Conservation (phyloP, 1,140 invertebrate genomes). For the Magallana angulata region DNA sequence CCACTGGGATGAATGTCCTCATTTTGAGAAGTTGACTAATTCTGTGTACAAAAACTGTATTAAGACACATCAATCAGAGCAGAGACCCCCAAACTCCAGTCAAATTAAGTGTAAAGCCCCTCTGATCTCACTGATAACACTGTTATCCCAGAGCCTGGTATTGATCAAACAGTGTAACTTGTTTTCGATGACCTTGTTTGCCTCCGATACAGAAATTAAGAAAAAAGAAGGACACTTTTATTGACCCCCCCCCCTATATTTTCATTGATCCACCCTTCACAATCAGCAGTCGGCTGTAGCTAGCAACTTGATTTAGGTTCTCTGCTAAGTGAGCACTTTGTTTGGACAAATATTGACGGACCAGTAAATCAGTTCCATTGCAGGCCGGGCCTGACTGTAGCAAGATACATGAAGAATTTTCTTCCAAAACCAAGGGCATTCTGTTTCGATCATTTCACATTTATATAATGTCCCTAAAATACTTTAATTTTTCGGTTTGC, state of each 20-base stretch:
- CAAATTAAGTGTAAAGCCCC: conserved; percentile 2
- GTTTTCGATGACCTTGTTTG: conserved; percentile 24
- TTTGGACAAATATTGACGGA: not conserved
- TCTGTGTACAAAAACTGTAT: too few species aligned
- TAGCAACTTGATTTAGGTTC: not conserved
- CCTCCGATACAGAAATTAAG: not conserved
- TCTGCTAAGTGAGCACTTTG: not conserved
- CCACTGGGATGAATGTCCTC: too few species aligned
- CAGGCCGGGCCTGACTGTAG: not conserved
- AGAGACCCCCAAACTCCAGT: not conserved
- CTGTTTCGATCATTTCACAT: too few species aligned
- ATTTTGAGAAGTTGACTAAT: too few species aligned
- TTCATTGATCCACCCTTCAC: conserved; percentile 25
- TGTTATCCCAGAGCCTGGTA: not conserved
- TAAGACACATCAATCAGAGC: not conserved
- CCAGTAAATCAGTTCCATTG: not conserved
- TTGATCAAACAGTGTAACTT: conserved; percentile 22
- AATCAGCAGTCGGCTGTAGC: not conserved
- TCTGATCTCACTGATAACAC: not conserved
- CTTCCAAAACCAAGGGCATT: too few species aligned
- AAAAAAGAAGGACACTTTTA: not conserved
- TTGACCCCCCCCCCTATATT: not conserved
- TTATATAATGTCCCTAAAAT: too few species aligned
- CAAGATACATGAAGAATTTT: not conserved
- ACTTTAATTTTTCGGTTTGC: too few species aligned